Evolutionary conservation across 2,888 invertebrate genomes (phyloP).

Genomic region (Plebejus melissa): DNA sequence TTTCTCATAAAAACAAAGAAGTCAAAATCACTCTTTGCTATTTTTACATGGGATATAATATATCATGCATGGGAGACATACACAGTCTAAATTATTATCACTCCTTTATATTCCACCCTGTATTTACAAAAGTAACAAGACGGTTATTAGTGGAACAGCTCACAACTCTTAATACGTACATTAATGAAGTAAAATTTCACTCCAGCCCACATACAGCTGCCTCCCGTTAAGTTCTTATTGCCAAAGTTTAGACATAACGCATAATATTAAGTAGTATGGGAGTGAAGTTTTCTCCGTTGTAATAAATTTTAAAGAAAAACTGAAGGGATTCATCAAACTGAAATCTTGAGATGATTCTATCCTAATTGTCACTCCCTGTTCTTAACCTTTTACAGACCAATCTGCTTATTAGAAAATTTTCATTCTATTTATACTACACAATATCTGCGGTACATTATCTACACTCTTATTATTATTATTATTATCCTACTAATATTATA

Average conservation of each 20-base stretch:
- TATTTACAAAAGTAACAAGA: too few relatives aligned
- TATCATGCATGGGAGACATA: too few relatives aligned
- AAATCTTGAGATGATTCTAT: background rate
- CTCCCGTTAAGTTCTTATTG: conserved; percentile 2
- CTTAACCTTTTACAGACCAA: background rate
- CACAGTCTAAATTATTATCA: too few relatives aligned
- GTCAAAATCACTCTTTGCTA: too few relatives aligned
- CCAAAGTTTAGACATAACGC: conserved; percentile 14
- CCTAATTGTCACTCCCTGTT: background rate
- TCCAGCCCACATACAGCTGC: background rate
- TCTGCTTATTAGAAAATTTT: too few relatives aligned
- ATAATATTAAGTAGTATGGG: background rate
- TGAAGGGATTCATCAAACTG: background rate
- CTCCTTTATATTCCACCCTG: too few relatives aligned
- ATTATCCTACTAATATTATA: too few relatives aligned
- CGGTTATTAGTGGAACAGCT: background rate
- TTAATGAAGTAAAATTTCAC: background rate
- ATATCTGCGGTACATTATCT: too few relatives aligned
- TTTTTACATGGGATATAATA: too few relatives aligned
- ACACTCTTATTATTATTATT: too few relatives aligned
- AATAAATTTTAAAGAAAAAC: background rate
- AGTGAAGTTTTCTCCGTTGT: conserved; percentile 7
- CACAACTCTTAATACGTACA: background rate
- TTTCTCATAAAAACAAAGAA: too few relatives aligned
- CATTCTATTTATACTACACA: too few relatives aligned